Evolutionary conservation across 2,797 vertebrate species (phyloP).

Genomic region (Mormyrus hasselquistii): DNA sequence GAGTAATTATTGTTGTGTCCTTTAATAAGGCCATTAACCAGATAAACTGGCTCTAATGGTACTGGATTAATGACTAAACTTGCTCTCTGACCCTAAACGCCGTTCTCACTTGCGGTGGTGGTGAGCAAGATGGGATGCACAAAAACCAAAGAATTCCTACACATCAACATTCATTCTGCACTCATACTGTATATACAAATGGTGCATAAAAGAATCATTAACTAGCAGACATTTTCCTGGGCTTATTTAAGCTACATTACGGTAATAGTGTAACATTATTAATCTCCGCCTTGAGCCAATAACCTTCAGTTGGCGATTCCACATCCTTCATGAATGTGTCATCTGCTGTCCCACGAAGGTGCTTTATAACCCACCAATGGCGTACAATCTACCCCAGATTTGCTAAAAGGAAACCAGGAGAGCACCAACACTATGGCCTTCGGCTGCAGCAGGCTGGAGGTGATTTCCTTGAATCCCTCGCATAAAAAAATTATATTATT

Average conservation of each 20-base stretch:
- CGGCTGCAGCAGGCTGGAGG: not conserved
- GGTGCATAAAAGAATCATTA: not conserved
- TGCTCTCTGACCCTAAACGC: not conserved
- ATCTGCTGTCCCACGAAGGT: not conserved
- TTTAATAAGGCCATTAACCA: not conserved
- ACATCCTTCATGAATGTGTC: not conserved
- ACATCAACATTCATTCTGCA: not conserved
- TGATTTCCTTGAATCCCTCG: not conserved
- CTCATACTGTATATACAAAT: not conserved
- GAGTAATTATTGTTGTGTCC: not conserved
- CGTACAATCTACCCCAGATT: not conserved
- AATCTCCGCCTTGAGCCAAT: not conserved
- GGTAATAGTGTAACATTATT: not conserved
- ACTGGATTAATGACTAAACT: not conserved
- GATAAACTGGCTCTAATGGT: not conserved
- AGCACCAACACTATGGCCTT: not conserved
- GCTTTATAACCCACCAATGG: not conserved
- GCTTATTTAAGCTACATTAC: not conserved
- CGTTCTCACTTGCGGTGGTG: not conserved
- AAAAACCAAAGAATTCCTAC: not conserved
- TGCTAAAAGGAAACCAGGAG: not conserved
- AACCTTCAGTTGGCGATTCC: not conserved
- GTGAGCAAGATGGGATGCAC: not conserved
- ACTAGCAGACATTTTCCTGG: not conserved
- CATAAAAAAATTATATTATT: not conserved